phyloP scores from a whole-genome alignment of 1,140 invertebrate genomes.

The Lordiphosa clarofinis region DNA sequence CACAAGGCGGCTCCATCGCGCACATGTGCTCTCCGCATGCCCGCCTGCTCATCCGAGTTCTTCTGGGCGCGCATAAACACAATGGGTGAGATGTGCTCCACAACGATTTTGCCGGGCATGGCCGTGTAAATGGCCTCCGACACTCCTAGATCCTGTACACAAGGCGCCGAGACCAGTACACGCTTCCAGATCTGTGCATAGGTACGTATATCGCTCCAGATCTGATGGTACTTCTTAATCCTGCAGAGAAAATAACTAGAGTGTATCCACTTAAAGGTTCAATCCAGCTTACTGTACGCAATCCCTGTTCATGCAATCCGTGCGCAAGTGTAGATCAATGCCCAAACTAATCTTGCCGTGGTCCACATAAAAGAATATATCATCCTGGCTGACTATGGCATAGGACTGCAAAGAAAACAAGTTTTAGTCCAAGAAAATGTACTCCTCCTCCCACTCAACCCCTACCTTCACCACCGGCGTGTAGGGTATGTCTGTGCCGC shows the following conservation, averaged over 20 bases:
- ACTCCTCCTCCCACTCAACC: background rate
- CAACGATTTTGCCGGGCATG: slow-evolving; percentile 82
- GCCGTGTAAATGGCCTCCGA: slow-evolving; percentile 88
- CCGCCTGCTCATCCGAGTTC: slow-evolving; percentile 90
- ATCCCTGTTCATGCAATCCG: slow-evolving; percentile 83
- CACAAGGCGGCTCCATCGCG: slow-evolving; percentile 94
- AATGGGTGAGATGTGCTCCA: slow-evolving; percentile 86
- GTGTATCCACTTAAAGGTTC: too few relatives aligned
- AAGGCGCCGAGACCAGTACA: slow-evolving; percentile 87
- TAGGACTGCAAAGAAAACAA: slow-evolving; percentile 81
- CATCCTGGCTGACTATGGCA: slow-evolving; percentile 84
- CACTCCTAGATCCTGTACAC: slow-evolving; percentile 86
- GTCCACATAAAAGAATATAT: slow-evolving; percentile 84
- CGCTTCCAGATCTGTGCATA: slow-evolving; percentile 84
- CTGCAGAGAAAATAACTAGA: slow-evolving; percentile 76
- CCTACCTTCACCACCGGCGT: slow-evolving; percentile 87
- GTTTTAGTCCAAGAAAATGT: background rate
- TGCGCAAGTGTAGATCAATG: slow-evolving; percentile 81
- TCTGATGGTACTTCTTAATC: slow-evolving; percentile 84
- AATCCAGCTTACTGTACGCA: slow-evolving; percentile 83
- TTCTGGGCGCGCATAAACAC: slow-evolving; percentile 92
- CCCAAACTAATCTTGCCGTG: slow-evolving; percentile 82
- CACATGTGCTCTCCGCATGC: slow-evolving; percentile 93
- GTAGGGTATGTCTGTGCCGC: slow-evolving; percentile 93
- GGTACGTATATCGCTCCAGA: slow-evolving; percentile 86